A percentile compares a stretch with the other conserved stretches of the same genome.
Evolutionary conservation across 2,113 vertebrate genomes (phyloP).

Genomic region (Myodes glareolus): DNA sequence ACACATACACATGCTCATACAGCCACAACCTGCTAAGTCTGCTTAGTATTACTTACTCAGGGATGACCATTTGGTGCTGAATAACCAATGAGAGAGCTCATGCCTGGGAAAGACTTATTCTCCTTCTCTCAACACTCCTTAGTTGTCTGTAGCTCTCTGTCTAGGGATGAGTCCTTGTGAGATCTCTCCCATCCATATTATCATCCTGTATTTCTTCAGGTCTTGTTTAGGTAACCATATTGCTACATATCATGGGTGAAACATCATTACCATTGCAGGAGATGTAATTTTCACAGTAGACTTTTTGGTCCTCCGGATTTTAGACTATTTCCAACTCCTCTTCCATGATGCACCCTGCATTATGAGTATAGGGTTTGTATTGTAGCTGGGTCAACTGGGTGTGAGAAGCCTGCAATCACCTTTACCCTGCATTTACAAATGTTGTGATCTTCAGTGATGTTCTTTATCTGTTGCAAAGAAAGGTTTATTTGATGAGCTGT

Average conservation of each 20-base stretch:
- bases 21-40: not conserved
- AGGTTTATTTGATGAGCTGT: not conserved
- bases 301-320: not conserved
- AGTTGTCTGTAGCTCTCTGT: not conserved
- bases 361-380: not conserved
- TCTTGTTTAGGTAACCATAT: not conserved
- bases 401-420: not conserved
- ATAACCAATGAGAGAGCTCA: not conserved
- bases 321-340: not conserved
- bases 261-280: not conserved
- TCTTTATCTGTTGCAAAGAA: not conserved
- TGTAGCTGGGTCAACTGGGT: not conserved
- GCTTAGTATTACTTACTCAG: not conserved
- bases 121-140: not conserved
- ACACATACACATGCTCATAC: not conserved
- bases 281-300: not conserved
- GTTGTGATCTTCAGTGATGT: not conserved
- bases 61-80: not conserved
- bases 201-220: not conserved
- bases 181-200: not conserved
- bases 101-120: not conserved
- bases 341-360: not conserved
- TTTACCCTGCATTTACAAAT: not conserved
- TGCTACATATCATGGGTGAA: not conserved
- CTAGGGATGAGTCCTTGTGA: accelerated